These are phyloP conservation scores for Atlantisia rogersi DNA, from an alignment of 2,113 vertebrate species.

Conservation along the genomic window DNA sequence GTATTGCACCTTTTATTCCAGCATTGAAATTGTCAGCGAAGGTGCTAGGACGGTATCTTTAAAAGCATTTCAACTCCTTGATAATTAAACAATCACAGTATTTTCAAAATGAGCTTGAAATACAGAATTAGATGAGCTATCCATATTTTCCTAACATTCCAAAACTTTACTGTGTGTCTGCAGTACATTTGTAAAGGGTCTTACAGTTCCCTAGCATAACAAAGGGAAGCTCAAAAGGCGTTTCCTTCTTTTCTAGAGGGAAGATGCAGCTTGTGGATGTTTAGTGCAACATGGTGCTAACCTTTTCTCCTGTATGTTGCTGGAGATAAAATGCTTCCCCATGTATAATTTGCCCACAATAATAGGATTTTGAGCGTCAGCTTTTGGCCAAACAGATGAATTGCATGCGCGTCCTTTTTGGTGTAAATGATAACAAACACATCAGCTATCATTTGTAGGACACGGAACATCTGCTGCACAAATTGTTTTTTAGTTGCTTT, in stretches of 20 bases:
- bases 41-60: background rate
- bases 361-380: background rate
- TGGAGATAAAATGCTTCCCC: background rate
- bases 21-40: too few species aligned
- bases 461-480: background rate
- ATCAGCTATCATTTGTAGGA: background rate
- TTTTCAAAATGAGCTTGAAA: background rate
- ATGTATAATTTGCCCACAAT: accelerated
- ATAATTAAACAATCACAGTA: background rate
- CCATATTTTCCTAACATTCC: background rate
- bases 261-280: background rate
- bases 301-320: too few species aligned
- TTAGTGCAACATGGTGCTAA: background rate
- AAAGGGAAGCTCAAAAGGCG: background rate
- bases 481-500: background rate
- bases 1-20: too few species aligned
- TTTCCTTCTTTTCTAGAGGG: background rate
- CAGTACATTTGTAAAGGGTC: background rate
- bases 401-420: background rate
- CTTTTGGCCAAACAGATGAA: background rate
- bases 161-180: background rate
- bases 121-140: background rate
- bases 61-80: background rate
- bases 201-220: background rate
- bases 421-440: background rate